Evolutionary conservation across 2,797 vertebrate species (phyloP).

Genomic region (Adelosebastes latens): DNA sequence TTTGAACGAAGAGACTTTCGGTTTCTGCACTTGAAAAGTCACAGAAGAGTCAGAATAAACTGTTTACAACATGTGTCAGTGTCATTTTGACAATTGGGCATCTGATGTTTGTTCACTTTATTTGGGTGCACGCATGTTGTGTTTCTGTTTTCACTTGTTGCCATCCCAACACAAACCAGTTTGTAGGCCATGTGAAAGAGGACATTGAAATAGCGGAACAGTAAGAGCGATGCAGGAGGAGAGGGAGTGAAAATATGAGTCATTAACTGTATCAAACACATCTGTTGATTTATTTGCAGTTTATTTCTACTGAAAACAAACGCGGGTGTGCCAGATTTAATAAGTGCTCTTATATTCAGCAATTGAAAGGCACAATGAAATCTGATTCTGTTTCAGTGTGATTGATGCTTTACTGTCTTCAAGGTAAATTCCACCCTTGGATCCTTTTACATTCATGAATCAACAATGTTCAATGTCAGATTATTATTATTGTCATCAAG

Average conservation of each 20-base stretch:
- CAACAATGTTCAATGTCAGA: constrained; percentile 1
- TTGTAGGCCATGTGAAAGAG: constrained; percentile 1
- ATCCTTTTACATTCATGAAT: constrained; percentile 30
- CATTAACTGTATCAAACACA: constrained; percentile 1
- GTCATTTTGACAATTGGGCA: constrained; percentile 18
- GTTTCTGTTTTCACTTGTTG: constrained; percentile 33
- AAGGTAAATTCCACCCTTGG: constrained; percentile 35
- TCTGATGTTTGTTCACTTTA: constrained; percentile 7
- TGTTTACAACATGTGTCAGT: constrained; percentile 19
- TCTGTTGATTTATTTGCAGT: constrained; percentile 11
- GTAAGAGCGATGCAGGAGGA: neutral
- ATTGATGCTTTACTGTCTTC: constrained; percentile 24
- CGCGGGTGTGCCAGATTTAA: neutral
- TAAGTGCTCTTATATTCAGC: constrained; percentile 4
- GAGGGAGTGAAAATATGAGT: neutral
- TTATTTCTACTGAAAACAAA: constrained; percentile 13
- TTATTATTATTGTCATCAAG: neutral
- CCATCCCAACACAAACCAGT: constrained; percentile 11
- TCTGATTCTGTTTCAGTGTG: neutral
- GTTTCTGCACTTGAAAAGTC: constrained; percentile 20
- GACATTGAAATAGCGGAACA: neutral
- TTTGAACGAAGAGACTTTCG: constrained; percentile 14
- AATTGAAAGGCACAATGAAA: constrained; percentile 24
- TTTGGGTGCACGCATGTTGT: constrained; percentile 13
- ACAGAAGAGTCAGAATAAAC: neutral